Evolutionary conservation across 2,888 invertebrate genomes (phyloP), one percentile per base, ranked within the genome.

Genomic region (Muscina levida): DNA sequence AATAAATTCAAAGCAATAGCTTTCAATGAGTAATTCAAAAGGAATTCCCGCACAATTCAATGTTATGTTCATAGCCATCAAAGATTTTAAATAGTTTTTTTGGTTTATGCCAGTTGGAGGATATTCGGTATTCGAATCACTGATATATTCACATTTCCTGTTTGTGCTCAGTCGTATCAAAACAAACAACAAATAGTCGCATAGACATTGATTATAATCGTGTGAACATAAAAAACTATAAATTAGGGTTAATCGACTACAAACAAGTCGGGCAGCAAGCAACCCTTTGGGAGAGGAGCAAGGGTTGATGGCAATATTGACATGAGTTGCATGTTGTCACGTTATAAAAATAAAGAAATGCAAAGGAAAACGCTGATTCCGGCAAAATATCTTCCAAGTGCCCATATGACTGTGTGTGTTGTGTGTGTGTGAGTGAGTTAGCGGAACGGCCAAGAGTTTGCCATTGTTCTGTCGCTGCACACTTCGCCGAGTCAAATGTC

Each of bases 291-390:
- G 31, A 31, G 8, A 31, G 31, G 31, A 31, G 42, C 51, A 67
- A 51, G 37, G 67, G 46, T 17, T 24, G 42, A 5, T 66, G 72
- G 72, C 44, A 62, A 68, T 17, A 42, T 39, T 19, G 79, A 82
- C 83, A 83, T 74, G 84, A 85, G 84, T 90, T 88, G 90, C 90
- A 89, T 90, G 90, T 90, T 89, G 89, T 90, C 90, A 90, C 90
- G 90, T 90, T 90, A 89, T 89, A 87, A 87, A 72, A 76, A 82
- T 65, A 53, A 78, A 65, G 42, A 67, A 74, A 82, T 72, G 67
- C 13, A 70, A 13, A 22, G 44, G 53, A 88, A 87, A 85, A 82
- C 84, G 87, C 85, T 86, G 86, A 88, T 85, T 84, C 86, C 82
- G 81, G 83, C 82, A 82, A 83, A 83, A 82, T 80, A 81, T 77